A percentile compares a stretch with the other conserved stretches of the same genome.
Evolutionary conservation across 2,113 vertebrate genomes (phyloP).

Genomic region (Melanostigma gelatinosum): DNA sequence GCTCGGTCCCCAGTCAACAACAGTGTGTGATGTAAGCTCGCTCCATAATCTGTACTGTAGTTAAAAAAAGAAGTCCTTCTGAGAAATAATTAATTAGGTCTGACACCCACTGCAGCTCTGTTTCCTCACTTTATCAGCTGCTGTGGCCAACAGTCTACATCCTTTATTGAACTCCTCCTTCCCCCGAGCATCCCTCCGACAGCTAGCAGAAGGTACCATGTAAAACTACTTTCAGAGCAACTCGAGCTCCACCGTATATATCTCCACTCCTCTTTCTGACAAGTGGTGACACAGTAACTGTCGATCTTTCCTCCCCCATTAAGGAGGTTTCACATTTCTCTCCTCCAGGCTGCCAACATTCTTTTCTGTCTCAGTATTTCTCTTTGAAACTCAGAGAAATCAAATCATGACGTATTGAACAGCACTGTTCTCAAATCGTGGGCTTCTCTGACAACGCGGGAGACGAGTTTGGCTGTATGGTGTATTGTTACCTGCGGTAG

Average conservation of each 20-base stretch:
- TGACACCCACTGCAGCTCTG: constrained; percentile 16
- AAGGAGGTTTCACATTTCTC: constrained; percentile 72
- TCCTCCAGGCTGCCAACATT: constrained; percentile 66
- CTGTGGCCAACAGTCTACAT: constrained; percentile 43
- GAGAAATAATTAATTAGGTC: constrained; percentile 54
- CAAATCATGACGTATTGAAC: constrained; percentile 71
- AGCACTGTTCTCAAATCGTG: constrained; percentile 52
- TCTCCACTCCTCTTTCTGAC: constrained; percentile 68
- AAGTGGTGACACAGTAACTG: constrained; percentile 76
- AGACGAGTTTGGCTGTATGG: constrained; percentile 52
- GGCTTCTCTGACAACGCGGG: constrained; percentile 64
- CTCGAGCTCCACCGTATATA: constrained; percentile 54
- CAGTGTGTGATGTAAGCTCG: neutral
- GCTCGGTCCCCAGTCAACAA: neutral
- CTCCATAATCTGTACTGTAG: neutral
- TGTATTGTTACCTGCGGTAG: constrained; percentile 49
- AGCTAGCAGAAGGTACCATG: constrained; percentile 66
- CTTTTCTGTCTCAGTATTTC: constrained; percentile 60
- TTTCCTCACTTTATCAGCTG: constrained; percentile 14
- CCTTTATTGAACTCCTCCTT: constrained; percentile 53
- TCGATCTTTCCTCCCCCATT: constrained; percentile 78
- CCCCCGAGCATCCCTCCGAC: constrained; percentile 50
- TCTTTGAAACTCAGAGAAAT: constrained; percentile 72
- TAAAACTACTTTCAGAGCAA: constrained; percentile 76
- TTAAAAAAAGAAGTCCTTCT: neutral